These are phyloP conservation scores for Aspidiotus destructor DNA, from an alignment of 2,888 invertebrate species.

Conservation along the genomic window DNA sequence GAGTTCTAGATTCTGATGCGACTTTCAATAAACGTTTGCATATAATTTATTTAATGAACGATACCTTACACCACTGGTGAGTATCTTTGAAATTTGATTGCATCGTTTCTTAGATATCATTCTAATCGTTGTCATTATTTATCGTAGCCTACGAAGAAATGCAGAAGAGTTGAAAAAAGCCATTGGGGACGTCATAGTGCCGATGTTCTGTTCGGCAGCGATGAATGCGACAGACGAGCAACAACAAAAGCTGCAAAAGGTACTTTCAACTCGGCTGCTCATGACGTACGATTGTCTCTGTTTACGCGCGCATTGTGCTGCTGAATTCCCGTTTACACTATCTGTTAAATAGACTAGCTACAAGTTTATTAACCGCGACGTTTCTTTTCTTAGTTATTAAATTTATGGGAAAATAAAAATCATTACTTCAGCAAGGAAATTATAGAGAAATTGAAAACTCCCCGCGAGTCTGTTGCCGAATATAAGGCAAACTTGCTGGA, in stretches of 20 bases:
- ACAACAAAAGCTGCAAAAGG: conserved; percentile 79
- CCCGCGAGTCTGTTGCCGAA: conserved; percentile 75
- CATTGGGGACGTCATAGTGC: conserved; percentile 89
- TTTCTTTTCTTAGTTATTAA: conserved; percentile 52
- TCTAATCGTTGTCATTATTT: conserved; percentile 26
- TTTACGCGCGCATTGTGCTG: not conserved
- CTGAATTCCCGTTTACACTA: not conserved
- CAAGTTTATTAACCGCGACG: conserved; percentile 18
- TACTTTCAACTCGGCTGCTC: conserved; percentile 38
- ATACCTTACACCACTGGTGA: conserved; percentile 93
- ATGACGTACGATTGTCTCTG: not conserved
- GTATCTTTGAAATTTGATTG: not conserved
- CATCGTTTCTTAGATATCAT: no score
- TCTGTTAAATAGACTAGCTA: not conserved
- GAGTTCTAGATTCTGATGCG: conserved; percentile 39
- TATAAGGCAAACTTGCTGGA: conserved; percentile 77
- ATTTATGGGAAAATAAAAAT: conserved; percentile 93
- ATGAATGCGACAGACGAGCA: conserved; percentile 79
- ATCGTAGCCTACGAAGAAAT: conserved; percentile 85
- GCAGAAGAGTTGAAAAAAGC: conserved; percentile 85
- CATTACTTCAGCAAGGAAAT: conserved; percentile 75
- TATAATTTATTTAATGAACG: conserved; percentile 96
- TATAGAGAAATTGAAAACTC: conserved; percentile 77
- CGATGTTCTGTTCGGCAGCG: conserved; percentile 87
- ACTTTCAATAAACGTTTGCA: conserved; percentile 88